Evolutionary conservation across 1,140 invertebrate genomes (phyloP).

Genomic region (Bilobella aurantiaca): DNA sequence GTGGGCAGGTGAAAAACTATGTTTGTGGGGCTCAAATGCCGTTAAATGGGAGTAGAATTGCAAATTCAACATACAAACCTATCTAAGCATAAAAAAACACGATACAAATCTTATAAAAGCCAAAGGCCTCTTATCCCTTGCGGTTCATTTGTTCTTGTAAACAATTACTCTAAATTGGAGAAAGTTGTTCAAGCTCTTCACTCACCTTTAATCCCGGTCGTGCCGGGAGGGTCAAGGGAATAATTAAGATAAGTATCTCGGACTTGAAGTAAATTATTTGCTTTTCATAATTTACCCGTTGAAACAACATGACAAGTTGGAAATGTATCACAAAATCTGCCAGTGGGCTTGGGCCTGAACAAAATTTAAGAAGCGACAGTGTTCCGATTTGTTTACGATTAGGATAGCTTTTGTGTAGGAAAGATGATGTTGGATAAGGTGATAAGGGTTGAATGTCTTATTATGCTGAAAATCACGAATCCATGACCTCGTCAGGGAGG

Average conservation of each 20-base stretch:
- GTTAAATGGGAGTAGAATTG: neutral
- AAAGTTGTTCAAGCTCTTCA: too few species aligned
- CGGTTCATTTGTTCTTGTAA: too few species aligned
- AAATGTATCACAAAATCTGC: neutral
- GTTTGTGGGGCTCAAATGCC: neutral
- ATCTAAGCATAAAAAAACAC: too few species aligned
- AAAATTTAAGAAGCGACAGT: neutral
- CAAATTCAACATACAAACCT: neutral
- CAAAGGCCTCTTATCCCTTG: too few species aligned
- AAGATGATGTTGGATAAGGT: neutral
- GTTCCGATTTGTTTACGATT: neutral
- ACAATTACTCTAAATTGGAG: too few species aligned
- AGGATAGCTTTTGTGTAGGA: neutral
- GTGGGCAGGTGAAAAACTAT: neutral
- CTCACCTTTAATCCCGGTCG: too few species aligned
- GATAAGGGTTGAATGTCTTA: neutral
- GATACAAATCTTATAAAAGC: too few species aligned
- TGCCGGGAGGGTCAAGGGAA: neutral
- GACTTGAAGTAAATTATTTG: neutral
- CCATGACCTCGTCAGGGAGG: constrained; percentile 6
- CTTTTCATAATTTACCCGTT: neutral
- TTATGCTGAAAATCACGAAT: neutral
- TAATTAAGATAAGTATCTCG: neutral
- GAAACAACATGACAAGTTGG: neutral
- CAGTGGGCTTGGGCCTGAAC: neutral